Evolutionary conservation across 2,797 vertebrate species (phyloP).

Genomic region (Darevskia mixta): DNA sequence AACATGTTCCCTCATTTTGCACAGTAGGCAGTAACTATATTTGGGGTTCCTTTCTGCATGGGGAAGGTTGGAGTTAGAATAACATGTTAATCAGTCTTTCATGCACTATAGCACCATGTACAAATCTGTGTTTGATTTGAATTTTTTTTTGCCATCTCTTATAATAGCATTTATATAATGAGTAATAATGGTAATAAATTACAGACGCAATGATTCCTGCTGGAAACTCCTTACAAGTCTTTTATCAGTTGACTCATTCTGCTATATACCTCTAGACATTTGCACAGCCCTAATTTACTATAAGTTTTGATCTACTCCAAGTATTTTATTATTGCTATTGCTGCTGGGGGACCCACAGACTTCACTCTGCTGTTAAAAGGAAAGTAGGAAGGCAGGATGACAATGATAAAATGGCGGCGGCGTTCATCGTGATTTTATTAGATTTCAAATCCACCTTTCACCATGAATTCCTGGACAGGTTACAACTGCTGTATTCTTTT

Average conservation of each 20-base stretch:
- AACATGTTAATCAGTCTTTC: background rate
- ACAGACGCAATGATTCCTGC: background rate
- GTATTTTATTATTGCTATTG: no score
- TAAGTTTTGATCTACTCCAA: no score
- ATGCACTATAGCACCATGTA: background rate
- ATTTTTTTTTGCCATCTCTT: background rate
- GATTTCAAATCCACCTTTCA: no score
- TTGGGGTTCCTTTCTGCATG: background rate
- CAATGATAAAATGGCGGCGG: no score
- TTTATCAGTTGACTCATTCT: background rate
- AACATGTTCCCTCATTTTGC: conserved; percentile 15
- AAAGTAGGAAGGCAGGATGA: no score
- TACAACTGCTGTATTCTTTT: no score
- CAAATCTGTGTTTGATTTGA: background rate
- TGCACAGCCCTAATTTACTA: no score
- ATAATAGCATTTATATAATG: background rate
- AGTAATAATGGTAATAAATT: background rate
- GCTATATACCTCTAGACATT: background rate
- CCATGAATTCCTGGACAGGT: no score
- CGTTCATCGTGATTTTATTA: no score
- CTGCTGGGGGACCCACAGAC: no score
- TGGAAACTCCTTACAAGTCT: background rate
- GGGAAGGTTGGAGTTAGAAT: background rate
- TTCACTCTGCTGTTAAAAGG: no score
- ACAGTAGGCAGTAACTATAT: background rate